These are phyloP conservation scores for Tyto alba DNA, from an alignment of 2,113 vertebrate species.

Conservation along the genomic window DNA sequence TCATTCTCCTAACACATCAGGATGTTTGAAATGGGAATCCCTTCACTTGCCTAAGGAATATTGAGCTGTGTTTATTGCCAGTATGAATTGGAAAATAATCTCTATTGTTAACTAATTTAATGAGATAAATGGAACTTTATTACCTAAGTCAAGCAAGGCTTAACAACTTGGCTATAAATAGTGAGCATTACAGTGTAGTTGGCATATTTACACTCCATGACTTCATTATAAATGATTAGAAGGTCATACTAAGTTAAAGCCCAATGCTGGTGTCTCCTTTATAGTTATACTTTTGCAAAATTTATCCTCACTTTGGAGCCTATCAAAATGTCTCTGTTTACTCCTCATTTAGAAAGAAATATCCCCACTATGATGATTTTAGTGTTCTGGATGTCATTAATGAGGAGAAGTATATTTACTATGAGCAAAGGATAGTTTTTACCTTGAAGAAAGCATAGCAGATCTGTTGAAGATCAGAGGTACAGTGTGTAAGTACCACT, in stretches of 20 bases:
- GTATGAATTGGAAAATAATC: slow-evolving; percentile 9
- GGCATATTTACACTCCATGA: slow-evolving; percentile 38
- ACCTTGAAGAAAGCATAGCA: neutral
- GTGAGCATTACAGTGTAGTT: slow-evolving; percentile 27
- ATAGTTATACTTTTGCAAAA: neutral
- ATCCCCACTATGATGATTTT: neutral
- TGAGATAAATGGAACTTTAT: slow-evolving; percentile 47
- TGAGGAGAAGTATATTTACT: neutral
- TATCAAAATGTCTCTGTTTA: neutral
- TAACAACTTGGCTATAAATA: slow-evolving; percentile 49
- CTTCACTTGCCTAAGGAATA: neutral
- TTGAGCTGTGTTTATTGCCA: neutral
- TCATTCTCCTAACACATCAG: neutral
- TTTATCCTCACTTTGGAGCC: neutral
- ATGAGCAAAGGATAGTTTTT: neutral
- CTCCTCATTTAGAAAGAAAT: neutral
- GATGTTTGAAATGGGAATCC: neutral
- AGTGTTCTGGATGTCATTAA: neutral
- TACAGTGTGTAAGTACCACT: neutral
- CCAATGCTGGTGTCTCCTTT: neutral
- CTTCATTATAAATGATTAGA: slow-evolving; percentile 27
- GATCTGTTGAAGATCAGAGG: neutral
- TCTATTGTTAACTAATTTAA: slow-evolving; percentile 22
- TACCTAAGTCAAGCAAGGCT: slow-evolving; percentile 23
- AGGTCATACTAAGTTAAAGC: slow-evolving; percentile 36